Evolutionary conservation across 2,888 invertebrate species (phyloP).

Genomic region (Philaethria dido): DNA sequence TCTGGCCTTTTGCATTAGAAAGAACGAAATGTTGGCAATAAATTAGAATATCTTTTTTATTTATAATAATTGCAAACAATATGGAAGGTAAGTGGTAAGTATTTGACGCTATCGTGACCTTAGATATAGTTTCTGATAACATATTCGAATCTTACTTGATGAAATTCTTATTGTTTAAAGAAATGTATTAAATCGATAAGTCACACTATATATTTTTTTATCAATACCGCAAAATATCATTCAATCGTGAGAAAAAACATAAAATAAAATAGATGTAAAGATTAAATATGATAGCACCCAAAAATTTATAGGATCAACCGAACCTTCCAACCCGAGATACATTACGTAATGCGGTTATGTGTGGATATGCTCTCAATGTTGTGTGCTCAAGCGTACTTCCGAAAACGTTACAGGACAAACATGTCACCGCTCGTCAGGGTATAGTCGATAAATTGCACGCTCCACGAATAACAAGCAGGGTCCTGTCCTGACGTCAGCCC

Average conservation of each 20-base stretch:
- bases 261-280: background rate
- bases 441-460: conserved; percentile 69
- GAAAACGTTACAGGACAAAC: conserved; percentile 54
- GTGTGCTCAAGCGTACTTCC: conserved; percentile 31
- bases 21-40: too few species aligned
- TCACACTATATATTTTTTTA: too few species aligned
- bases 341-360: conserved; percentile 12
- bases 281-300: background rate
- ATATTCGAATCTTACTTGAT: too few species aligned
- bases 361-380: conserved; percentile 13
- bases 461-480: conserved; percentile 71
- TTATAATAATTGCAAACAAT: too few species aligned
- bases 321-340: conserved; percentile 3
- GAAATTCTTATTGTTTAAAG: too few species aligned
- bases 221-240: background rate
- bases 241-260: background rate
- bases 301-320: background rate
- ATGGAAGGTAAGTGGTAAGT: too few species aligned
- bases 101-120: too few species aligned
- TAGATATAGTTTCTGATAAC: too few species aligned
- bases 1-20: background rate
- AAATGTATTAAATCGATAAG: too few species aligned
- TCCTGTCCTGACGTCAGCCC: conserved; percentile 62
- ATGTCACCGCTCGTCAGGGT: conserved; percentile 61
- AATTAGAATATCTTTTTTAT: too few species aligned